Conservation (phyloP, 2,113 vertebrate genomes). For the Athene noctua region DNA sequence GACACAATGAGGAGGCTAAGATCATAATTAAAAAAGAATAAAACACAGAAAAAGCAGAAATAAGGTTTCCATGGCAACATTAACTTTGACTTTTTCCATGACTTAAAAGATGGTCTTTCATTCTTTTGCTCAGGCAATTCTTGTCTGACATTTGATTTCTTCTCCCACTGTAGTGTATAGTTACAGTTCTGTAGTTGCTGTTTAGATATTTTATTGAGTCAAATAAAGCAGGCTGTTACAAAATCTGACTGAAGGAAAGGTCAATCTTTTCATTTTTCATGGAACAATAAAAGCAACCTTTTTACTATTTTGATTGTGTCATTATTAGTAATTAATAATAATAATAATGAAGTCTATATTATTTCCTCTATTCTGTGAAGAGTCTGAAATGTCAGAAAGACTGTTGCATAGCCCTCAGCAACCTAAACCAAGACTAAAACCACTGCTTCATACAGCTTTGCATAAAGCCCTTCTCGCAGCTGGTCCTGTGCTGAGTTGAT, state of each 20-base stretch:
- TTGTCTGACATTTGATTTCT: constrained; percentile 42
- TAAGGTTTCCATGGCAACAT: constrained; percentile 41
- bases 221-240: neutral
- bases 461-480: neutral
- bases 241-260: neutral
- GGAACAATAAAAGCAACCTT: neutral
- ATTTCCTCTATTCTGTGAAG: neutral
- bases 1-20: neutral
- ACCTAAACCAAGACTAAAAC: neutral
- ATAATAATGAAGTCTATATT: neutral
- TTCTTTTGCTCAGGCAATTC: constrained; percentile 1
- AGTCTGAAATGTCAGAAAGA: neutral
- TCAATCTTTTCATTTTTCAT: neutral
- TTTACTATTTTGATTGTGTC: neutral
- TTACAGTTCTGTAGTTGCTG: neutral
- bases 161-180: neutral
- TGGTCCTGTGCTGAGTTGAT: neutral
- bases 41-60: neutral
- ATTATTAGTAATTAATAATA: neutral
- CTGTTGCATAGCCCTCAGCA: neutral
- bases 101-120: constrained; percentile 8
- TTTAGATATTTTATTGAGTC: neutral
- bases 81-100: constrained; percentile 14
- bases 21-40: neutral
- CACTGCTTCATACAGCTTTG: neutral